phyloP scores from a whole-genome alignment of 2,888 invertebrate species.

The Cataglyphis rosenhaueri region DNA sequence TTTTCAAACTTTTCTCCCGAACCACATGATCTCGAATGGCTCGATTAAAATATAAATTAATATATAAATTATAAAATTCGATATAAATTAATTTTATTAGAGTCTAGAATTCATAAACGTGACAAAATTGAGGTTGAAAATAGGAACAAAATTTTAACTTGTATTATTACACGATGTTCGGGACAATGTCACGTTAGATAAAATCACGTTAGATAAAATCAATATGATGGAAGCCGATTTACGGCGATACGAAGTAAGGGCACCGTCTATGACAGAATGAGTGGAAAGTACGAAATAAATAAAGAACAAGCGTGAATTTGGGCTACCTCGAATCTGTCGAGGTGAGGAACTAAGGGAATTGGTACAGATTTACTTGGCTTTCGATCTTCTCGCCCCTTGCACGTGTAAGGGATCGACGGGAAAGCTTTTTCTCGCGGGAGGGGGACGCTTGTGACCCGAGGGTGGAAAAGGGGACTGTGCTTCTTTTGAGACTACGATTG shows the following conservation, averaged over 20 bases:
- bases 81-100: neutral
- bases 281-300: conserved; percentile 60
- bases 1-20: neutral
- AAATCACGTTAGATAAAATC: neutral
- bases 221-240: conserved; percentile 58
- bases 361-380: conserved; percentile 76
- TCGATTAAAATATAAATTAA: neutral
- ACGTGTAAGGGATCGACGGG: conserved; percentile 51
- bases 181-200: conserved; percentile 34
- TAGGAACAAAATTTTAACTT: neutral
- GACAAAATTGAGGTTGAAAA: neutral
- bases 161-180: conserved; percentile 18
- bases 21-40: neutral
- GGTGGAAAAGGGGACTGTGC: conserved; percentile 51
- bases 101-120: neutral
- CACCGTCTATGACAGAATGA: conserved; percentile 1
- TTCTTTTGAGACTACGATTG: conserved; percentile 58
- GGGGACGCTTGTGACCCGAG: conserved; percentile 22
- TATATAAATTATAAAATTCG: neutral
- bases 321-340: conserved; percentile 48
- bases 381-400: conserved; percentile 45
- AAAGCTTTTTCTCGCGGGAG: conserved; percentile 22
- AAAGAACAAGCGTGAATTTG: conserved; percentile 66
- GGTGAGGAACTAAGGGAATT: conserved; percentile 68
- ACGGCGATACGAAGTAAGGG: conserved; percentile 60